Evolutionary conservation across 2,797 vertebrate genomes (phyloP).

Genomic region (Poeciliopsis infans): DNA sequence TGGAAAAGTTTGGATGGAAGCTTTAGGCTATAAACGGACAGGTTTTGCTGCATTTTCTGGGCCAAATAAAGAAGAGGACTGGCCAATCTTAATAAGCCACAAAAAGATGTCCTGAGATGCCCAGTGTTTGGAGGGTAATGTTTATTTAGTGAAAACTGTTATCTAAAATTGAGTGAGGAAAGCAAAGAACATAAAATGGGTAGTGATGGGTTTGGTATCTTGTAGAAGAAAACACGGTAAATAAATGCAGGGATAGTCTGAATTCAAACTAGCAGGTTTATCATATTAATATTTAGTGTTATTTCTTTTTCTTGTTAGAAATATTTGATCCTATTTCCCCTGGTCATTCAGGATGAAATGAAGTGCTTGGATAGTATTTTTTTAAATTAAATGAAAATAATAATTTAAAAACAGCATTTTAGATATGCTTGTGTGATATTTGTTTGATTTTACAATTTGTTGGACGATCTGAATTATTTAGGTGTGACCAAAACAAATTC

Average conservation of each 20-base stretch:
- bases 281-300: not conserved
- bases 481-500: not conserved
- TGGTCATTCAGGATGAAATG: not conserved
- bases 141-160: not conserved
- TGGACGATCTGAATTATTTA: not conserved
- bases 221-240: not conserved
- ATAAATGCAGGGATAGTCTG: not conserved
- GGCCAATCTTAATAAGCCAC: not conserved
- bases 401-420: not conserved
- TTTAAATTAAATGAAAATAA: not conserved
- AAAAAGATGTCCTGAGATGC: not conserved
- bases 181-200: not conserved
- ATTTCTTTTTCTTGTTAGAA: not conserved
- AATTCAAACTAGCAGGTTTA: not conserved
- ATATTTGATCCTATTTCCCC: not conserved
- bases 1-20: not conserved
- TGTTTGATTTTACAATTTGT: not conserved
- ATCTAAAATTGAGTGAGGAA: constrained; percentile 1
- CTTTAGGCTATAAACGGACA: not conserved
- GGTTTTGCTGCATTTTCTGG: not conserved
- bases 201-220: not conserved
- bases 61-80: not conserved
- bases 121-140: not conserved
- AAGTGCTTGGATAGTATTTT: not conserved
- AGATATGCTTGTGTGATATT: not conserved